Percentiles rank a stretch among this genome's conserved stretches.
phyloP scores from a whole-genome alignment of 2,113 vertebrate species.

The Podarcis raffonei region DNA sequence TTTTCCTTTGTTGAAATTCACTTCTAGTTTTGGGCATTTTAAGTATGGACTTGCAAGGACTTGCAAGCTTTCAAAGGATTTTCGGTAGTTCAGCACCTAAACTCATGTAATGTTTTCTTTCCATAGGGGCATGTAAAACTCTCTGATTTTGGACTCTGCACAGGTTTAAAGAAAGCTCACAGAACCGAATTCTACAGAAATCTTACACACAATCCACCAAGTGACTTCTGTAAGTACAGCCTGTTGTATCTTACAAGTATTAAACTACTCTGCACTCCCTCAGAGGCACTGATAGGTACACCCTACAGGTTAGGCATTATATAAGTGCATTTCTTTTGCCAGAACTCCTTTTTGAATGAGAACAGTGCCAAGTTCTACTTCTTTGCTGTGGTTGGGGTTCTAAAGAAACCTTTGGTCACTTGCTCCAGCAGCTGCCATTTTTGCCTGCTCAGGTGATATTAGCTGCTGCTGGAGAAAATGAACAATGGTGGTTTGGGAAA shows the following conservation, averaged over 20 bases:
- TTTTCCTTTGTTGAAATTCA: not conserved
- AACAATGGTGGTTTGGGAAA: not conserved
- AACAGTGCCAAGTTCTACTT: not conserved
- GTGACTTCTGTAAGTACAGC: conserved; percentile 93
- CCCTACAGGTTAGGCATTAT: not conserved
- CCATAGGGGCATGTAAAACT: conserved; percentile 95
- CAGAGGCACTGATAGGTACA: not conserved
- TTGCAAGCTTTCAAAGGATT: not conserved
- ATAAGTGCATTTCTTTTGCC: not conserved
- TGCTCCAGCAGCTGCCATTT: not conserved
- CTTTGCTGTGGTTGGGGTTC: not conserved
- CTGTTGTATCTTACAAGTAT: conserved; percentile 18
- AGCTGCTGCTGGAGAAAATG: not conserved
- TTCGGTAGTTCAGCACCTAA: not conserved
- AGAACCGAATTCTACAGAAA: conserved; percentile 98
- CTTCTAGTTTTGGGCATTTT: not conserved
- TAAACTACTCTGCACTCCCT: not conserved
- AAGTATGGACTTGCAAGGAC: not conserved
- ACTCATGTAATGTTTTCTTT: conserved; percentile 23
- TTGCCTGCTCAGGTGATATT: too few relatives aligned
- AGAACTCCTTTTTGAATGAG: not conserved
- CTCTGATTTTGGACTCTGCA: conserved; percentile 97
- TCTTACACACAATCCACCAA: conserved; percentile 95
- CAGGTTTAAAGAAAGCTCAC: conserved; percentile 97
- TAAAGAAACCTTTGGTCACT: not conserved